phyloP scores from a whole-genome alignment of 2,888 invertebrate genomes.

The Liopterus haemorrhoidalis region DNA sequence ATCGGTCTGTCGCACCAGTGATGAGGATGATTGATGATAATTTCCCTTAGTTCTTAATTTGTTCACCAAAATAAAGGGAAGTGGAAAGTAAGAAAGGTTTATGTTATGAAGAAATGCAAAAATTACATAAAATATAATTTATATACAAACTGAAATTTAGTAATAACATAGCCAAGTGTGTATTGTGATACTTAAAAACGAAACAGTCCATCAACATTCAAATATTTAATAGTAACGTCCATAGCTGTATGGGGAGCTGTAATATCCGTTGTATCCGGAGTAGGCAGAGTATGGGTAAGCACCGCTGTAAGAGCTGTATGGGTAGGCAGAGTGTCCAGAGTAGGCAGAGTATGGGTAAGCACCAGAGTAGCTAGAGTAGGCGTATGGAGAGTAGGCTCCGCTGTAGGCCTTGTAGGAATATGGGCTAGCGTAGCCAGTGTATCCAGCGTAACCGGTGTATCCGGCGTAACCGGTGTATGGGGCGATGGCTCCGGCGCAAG shows the following conservation, averaged over 20 bases:
- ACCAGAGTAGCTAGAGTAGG: constrained; percentile 17
- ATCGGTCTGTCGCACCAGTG: too few relatives aligned
- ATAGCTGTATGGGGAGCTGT: constrained; percentile 12
- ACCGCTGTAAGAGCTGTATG: not conserved
- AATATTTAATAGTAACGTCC: not conserved
- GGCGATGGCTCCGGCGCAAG: not conserved
- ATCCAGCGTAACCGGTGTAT: too few relatives aligned
- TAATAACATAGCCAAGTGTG: too few relatives aligned
- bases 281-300: constrained; percentile 23
- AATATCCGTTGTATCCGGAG: constrained; percentile 25
- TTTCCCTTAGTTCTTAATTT: too few relatives aligned
- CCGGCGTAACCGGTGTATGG: constrained; percentile 5
- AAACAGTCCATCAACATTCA: too few relatives aligned
- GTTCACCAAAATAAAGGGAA: too few relatives aligned
- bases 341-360: constrained; percentile 43
- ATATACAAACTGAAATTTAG: too few relatives aligned
- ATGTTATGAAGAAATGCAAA: too few relatives aligned
- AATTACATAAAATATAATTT: too few relatives aligned
- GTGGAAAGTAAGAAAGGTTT: too few relatives aligned
- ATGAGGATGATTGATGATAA: too few relatives aligned
- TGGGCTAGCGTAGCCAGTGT: constrained; percentile 28
- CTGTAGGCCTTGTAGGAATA: not conserved
- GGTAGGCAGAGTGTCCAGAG: constrained; percentile 26
- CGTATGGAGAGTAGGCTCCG: constrained; percentile 7
- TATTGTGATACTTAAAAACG: too few relatives aligned